Base-by-base conservation (phyloP, 2,113 vertebrate species). In the Apeltes quadracus region DNA sequence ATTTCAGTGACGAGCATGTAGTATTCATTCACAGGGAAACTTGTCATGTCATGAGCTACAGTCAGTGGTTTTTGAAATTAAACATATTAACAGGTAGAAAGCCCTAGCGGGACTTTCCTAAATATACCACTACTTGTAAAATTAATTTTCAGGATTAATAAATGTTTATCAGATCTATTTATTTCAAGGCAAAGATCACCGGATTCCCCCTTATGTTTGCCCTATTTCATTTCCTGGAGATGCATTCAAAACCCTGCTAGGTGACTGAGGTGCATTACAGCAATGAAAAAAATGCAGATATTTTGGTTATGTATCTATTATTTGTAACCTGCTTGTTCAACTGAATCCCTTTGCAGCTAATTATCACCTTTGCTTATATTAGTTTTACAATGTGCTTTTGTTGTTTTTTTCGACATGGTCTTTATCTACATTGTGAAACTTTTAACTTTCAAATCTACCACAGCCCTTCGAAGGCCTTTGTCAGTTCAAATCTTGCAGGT, bases 271-370 rank as follows among this genome's bases (percentile, higher is more conserved):
- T 39, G 4, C n/a, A 44, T 32, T 53, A 41, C 9, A 41, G 13
- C 43, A 29, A 27, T 4, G 14, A 54, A 5, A 0, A 41, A 54
- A 51, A 46, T 39, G 32, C 46, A 66, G 36, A 23, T 7, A 29
- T 79, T 72, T 67, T 34, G 32, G 32, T 32, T 34, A 7, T n/a
- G n/a, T 16, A 10, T 43, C 5, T 18, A n/a, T 34, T 48, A 68
- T 1, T 14, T 79, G 12, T 53, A 11, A 18, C 7, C 27, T 43
- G n/a, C 38, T 63, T 39, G 16, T 68, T n/a, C 3, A 44, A 22
- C 4, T 55, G 3, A 13, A 2, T 7, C 43, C 11, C n/a, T 46
- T 38, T 36, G n/a, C 10, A 12, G 7, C 14, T 39, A 50, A 41
- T 62, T 12, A 18, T 72, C 10, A 54, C 12, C 25, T 41, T 14